phyloP scores from a whole-genome alignment of 2,797 vertebrate genomes.

The Sciurus carolinensis region DNA sequence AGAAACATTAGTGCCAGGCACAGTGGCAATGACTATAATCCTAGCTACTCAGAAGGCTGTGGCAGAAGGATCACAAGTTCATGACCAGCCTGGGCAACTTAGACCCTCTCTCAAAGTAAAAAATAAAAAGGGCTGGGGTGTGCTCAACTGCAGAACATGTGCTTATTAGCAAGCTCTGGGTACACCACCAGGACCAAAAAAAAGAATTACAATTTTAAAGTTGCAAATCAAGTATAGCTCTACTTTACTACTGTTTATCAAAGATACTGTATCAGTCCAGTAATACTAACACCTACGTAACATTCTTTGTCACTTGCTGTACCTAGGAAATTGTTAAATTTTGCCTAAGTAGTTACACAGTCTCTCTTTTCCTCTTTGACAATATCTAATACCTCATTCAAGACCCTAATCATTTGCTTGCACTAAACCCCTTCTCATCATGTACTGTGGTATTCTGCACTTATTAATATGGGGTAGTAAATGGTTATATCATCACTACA shows the following conservation, averaged over 20 bases:
- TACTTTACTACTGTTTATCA: constrained; percentile 4
- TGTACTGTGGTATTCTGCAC: constrained; percentile 11
- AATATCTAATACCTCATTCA: background rate
- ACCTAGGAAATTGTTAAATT: constrained; percentile 39
- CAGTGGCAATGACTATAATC: background rate
- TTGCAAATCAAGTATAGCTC: constrained; percentile 12
- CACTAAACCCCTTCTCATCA: background rate
- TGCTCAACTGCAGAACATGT: background rate
- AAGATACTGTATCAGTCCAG: constrained; percentile 20
- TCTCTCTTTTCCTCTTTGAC: constrained; percentile 29
- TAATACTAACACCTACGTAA: constrained; percentile 6
- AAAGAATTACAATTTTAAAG: constrained; percentile 60
- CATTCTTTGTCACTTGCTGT: constrained; percentile 25
- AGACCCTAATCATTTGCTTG: constrained; percentile 26
- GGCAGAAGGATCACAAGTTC: too few relatives aligned
- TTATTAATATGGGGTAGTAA: constrained; percentile 15
- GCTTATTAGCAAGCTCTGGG: background rate
- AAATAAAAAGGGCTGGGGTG: too few relatives aligned
- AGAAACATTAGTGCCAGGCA: background rate
- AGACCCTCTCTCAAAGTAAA: too few relatives aligned
- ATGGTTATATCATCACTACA: constrained; percentile 12
- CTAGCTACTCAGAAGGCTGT: too few relatives aligned
- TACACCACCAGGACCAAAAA: background rate
- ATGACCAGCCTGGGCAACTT: too few relatives aligned
- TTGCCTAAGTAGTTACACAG: background rate